phyloP scores from a whole-genome alignment of 1,140 invertebrate genomes.

The Microplitis mediator region DNA sequence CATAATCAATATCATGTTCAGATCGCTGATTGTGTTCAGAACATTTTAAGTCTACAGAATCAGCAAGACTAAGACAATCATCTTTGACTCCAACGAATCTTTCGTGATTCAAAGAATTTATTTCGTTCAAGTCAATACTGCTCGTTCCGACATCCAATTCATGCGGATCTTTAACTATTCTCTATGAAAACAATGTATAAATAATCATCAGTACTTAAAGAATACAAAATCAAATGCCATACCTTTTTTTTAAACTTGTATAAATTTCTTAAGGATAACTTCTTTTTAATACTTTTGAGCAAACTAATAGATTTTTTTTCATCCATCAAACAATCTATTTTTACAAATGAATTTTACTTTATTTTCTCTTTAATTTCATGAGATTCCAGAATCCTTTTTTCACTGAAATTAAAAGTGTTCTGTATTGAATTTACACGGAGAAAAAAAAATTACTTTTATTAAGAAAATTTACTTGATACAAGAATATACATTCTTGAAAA shows the following conservation, averaged over 20 bases:
- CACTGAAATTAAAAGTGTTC: slow-evolving; percentile 23
- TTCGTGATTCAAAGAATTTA: no score
- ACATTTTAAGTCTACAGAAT: no score
- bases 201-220: neutral
- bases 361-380: slow-evolving; percentile 1
- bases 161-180: neutral
- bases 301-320: slow-evolving; percentile 16
- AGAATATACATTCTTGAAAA: no score
- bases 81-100: no score
- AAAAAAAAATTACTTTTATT: neutral
- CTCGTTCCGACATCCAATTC: no score
- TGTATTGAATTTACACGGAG: slow-evolving; percentile 6
- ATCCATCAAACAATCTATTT: neutral
- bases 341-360: neutral
- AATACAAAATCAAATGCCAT: neutral
- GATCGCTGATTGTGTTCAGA: no score
- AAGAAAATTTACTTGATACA: no score
- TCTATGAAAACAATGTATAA: neutral
- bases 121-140: no score
- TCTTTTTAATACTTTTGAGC: slow-evolving; percentile 23
- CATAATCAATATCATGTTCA: no score
- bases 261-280: slow-evolving; percentile 20
- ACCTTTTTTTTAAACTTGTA: slow-evolving; percentile 23
- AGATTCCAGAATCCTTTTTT: slow-evolving; percentile 8
- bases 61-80: no score